Evolutionary conservation across 2,797 vertebrate species (phyloP).

Genomic region (Sphenodon punctatus): DNA sequence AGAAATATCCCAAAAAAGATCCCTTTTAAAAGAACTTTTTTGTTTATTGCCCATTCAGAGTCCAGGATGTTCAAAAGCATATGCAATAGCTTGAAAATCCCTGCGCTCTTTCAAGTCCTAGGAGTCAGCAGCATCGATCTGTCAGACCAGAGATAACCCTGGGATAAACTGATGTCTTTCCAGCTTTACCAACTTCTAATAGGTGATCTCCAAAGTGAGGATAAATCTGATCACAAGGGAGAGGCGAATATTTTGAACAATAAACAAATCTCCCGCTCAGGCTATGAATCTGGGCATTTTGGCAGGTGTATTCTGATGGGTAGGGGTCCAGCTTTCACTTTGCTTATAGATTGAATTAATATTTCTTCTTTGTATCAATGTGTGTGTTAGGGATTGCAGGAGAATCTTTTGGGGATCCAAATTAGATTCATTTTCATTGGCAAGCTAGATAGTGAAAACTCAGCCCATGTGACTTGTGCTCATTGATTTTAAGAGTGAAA

Average conservation of each 20-base stretch:
- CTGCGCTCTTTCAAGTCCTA: constrained; percentile 21
- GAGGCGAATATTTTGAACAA: constrained; percentile 1
- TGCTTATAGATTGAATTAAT: constrained; percentile 25
- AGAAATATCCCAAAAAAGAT: neutral
- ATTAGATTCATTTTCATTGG: constrained; percentile 44
- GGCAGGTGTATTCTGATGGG: neutral
- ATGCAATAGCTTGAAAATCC: constrained; percentile 7
- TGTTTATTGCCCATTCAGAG: constrained; percentile 20
- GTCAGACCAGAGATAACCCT: constrained; percentile 24
- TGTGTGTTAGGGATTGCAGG: constrained; percentile 41
- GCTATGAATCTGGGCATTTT: constrained; percentile 38
- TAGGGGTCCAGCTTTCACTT: too few species aligned
- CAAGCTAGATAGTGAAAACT: constrained; percentile 7
- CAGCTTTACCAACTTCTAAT: constrained; percentile 46
- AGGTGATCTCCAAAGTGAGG: constrained; percentile 20
- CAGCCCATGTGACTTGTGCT: constrained; percentile 36
- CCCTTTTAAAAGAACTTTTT: neutral
- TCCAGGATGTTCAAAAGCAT: neutral
- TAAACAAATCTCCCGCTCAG: constrained; percentile 27
- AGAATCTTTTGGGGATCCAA: constrained; percentile 38
- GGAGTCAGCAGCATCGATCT: constrained; percentile 18
- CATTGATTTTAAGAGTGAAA: neutral
- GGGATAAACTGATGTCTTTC: constrained; percentile 17
- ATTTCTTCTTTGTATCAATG: constrained; percentile 42
- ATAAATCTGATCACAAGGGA: constrained; percentile 30